Conservation (phyloP, 2,113 vertebrate genomes). For the Callorhinus ursinus region DNA sequence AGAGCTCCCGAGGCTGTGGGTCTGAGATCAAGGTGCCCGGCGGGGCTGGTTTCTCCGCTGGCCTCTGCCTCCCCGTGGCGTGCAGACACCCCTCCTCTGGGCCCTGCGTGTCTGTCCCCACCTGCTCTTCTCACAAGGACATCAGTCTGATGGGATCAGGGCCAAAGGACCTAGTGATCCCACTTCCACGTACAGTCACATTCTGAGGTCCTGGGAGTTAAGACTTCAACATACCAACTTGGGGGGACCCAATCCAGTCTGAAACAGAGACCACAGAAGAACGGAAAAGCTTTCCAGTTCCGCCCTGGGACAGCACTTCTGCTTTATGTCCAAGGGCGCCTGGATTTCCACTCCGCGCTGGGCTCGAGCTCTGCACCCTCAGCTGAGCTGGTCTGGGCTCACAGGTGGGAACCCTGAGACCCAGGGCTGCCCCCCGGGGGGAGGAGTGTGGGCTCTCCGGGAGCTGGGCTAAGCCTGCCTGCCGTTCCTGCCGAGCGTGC, state of each 20-base stretch:
- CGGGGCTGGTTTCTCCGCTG: neutral
- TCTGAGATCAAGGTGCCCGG: no score
- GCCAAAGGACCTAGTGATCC: neutral
- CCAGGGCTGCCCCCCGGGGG: no score
- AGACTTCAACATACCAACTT: neutral
- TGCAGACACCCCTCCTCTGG: no score
- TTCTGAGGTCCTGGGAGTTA: neutral
- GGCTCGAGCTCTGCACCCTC: neutral
- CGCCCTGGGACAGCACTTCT: neutral
- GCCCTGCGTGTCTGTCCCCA: rapidly evolving
- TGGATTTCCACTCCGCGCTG: no score
- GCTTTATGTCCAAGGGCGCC: neutral
- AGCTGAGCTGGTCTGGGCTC: neutral
- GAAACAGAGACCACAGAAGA: neutral
- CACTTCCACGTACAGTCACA: neutral
- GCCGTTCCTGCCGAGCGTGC: neutral
- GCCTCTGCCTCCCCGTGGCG: no score
- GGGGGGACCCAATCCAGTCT: neutral
- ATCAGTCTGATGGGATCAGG: neutral
- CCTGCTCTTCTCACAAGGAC: neutral
- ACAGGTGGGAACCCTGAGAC: no score
- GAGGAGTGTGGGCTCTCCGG: rapidly evolving
- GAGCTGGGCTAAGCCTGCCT: rapidly evolving
- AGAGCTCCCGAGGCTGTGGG: no score
- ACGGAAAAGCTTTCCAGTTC: neutral